Base-by-base conservation (phyloP, 2,888 invertebrate genomes). In the Harmothoe impar region DNA sequence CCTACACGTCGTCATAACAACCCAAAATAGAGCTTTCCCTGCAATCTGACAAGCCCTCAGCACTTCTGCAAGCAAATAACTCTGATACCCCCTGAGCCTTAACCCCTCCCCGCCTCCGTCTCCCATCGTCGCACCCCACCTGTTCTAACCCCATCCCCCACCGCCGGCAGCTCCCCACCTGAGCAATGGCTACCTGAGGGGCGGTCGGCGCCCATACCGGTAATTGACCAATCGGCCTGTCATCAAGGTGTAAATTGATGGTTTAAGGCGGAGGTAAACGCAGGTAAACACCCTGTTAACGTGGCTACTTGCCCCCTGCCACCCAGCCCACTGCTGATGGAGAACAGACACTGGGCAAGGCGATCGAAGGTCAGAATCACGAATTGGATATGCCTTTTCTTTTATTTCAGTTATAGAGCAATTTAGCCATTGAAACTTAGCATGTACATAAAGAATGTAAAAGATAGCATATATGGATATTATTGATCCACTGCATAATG, bases 181-280 rank as follows among this genome's bases (percentile, higher is more conserved):
- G 20, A 12, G 33, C 84, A 23, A 23, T 25, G 35, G 15, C 33
- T 81, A 81, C 81, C 81, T 81, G 81, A 23, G 33, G 20, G 23
- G 43, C 25, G 25, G 72, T 15, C 72, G 31, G 29, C 72, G 29
- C 29, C 25, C 72, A 33, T 7, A 0, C 81, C 1, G 81, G 81
- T 81, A 81, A 81, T 81, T 81, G 81, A 43, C 81, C 81, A 81
- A 43, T 81, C 81, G 43, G 33, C 3, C 81, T 81, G 81, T 81
- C 81, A 81, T 81, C 35, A 81, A 81, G 81, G 81, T 81, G 81
- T 43, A 43, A 81, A 81, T 25, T 81, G 81, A 81, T 81, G 81
- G 81, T 33, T 33, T 81, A 35, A 81, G 43, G 81, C 23, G 20
- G 35, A 43, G 31, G 72, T 72, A 72, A 72, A 72, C 25, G 29